Percentiles rank a stretch among this genome's conserved stretches.
Evolutionary conservation across 2,888 invertebrate genomes (phyloP).

Genomic region (Conomelus anceps): DNA sequence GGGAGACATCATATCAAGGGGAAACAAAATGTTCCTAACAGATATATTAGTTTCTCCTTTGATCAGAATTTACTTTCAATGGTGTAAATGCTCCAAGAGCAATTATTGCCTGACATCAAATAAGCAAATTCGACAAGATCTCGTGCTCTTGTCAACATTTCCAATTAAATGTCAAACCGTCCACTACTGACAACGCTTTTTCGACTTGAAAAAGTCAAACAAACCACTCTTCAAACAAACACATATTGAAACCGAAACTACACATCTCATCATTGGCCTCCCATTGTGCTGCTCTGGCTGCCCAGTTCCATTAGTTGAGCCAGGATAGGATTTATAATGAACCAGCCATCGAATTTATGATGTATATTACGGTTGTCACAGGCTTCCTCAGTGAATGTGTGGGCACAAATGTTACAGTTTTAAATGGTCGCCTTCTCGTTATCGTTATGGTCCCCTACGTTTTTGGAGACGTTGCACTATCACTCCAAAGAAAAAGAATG

Average conservation of each 20-base stretch:
- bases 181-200: not conserved
- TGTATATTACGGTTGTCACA: not conserved
- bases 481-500: not conserved
- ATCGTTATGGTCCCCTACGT: not conserved
- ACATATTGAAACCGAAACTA: not conserved
- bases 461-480: not conserved
- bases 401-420: not conserved
- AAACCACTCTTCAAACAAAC: not conserved
- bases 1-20: too few relatives aligned
- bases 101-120: too few relatives aligned
- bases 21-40: too few relatives aligned
- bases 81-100: too few relatives aligned
- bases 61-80: too few relatives aligned
- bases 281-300: not conserved
- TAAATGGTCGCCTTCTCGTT: not conserved
- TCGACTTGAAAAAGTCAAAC: not conserved
- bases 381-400: not conserved
- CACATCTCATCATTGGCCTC: not conserved
- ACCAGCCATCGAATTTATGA: not conserved
- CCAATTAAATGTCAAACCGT: not conserved
- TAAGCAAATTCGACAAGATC: not conserved
- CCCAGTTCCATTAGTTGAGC: not conserved
- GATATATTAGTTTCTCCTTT: too few relatives aligned
- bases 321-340: not conserved
- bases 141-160: too few relatives aligned